Conservation (phyloP, 2,113 vertebrate species). For the Rhadina sibilatrix region DNA sequence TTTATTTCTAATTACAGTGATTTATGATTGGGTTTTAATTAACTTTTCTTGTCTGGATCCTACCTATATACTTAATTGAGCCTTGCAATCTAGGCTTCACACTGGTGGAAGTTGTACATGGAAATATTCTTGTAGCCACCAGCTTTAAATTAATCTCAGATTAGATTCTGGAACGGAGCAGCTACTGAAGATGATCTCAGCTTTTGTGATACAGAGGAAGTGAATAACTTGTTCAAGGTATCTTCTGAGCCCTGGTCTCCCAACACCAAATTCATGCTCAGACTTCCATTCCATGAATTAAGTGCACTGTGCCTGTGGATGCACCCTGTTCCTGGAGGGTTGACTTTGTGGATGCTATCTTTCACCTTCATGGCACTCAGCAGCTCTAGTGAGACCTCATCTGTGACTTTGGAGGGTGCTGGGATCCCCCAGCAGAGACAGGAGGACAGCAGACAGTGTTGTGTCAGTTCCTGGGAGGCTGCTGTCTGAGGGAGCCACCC, state of each 20-base stretch:
- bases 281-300: fast-evolving
- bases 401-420: background rate
- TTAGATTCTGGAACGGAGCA: background rate
- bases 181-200: background rate
- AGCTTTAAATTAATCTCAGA: background rate
- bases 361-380: background rate
- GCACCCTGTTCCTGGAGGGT: fast-evolving
- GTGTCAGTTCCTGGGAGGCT: background rate
- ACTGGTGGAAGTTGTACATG: background rate
- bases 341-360: background rate
- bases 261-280: background rate
- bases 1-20: conserved; percentile 53
- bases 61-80: background rate
- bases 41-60: conserved; percentile 1
- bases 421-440: background rate
- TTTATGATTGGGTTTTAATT: conserved; percentile 47
- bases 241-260: background rate
- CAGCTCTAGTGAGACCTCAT: background rate
- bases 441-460: background rate
- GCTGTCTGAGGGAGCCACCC: fast-evolving
- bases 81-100: background rate
- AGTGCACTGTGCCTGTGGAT: fast-evolving
- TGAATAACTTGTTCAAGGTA: background rate
- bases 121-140: background rate
- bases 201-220: background rate